These are phyloP conservation scores for Geotrypetes seraphini DNA, from an alignment of 2,797 vertebrate genomes.

Conservation along the genomic window DNA sequence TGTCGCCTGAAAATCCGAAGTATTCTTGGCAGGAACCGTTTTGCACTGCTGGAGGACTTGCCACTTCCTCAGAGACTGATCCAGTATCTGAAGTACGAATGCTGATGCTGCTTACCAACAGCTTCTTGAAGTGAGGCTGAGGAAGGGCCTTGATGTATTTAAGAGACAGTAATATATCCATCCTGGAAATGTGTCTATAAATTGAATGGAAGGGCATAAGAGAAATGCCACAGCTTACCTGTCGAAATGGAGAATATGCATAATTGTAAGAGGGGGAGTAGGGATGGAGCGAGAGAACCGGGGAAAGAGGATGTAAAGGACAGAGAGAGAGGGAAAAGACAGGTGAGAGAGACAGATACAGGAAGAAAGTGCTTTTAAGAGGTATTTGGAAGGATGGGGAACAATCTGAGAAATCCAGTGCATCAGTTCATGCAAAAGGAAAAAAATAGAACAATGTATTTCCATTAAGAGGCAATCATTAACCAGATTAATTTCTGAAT, in stretches of 20 bases:
- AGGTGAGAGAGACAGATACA: neutral
- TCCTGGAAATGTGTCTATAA: no score
- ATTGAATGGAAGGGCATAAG: constrained; percentile 3
- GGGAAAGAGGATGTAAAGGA: neutral
- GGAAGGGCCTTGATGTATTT: no score
- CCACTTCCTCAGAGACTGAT: constrained; percentile 78
- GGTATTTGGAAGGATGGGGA: no score
- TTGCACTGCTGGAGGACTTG: constrained; percentile 62
- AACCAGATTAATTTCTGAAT: no score
- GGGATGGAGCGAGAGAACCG: neutral
- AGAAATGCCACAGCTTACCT: neutral
- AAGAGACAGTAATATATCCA: no score
- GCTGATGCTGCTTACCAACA: neutral
- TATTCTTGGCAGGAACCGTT: constrained; percentile 63
- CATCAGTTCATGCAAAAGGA: no score
- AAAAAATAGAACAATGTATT: no score
- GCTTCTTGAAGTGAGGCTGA: neutral
- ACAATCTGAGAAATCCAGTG: no score
- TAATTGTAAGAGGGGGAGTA: neutral
- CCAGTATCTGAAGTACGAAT: constrained; percentile 60
- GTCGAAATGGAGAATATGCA: neutral
- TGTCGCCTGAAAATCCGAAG: constrained; percentile 74
- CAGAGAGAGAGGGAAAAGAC: neutral
- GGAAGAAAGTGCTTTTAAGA: no score
- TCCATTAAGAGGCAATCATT: no score